A percentile compares a stretch with the other conserved stretches of the same genome.
These are phyloP conservation scores for Gavialis gangeticus DNA, from an alignment of 2,113 vertebrate genomes.

Conservation along the genomic window DNA sequence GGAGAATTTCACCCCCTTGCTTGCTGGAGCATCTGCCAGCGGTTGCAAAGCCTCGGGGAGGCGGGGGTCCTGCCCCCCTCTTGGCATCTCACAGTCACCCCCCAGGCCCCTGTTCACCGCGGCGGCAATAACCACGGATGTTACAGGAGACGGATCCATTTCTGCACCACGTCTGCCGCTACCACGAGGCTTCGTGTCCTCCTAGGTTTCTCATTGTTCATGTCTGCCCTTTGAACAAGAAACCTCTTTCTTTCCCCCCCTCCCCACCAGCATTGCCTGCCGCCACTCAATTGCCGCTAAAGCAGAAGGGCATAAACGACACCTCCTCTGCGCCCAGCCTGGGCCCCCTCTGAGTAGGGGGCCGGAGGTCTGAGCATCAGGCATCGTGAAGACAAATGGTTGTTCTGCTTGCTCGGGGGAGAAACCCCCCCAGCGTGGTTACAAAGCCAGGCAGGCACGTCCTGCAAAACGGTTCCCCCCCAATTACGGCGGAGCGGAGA, in stretches of 20 bases:
- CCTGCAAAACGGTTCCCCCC: constrained; percentile 13
- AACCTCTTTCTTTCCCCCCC: neutral
- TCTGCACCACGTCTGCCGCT: fast-evolving
- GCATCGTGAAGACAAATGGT: constrained; percentile 46
- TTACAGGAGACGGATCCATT: neutral
- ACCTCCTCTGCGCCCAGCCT: constrained; percentile 19
- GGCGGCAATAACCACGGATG: neutral
- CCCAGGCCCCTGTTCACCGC: too few species aligned
- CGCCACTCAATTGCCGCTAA: constrained; percentile 28
- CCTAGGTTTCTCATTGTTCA: fast-evolving
- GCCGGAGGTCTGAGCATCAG: constrained; percentile 36
- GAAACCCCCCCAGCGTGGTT: neutral
- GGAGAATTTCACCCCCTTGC: too few species aligned
- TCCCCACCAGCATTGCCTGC: neutral
- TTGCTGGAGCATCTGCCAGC: too few species aligned
- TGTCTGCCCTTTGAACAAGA: constrained; percentile 9
- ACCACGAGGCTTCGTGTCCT: neutral
- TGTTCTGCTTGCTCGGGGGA: constrained; percentile 25
- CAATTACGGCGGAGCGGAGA: neutral
- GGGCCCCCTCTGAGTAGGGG: neutral
- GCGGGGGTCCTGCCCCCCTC: too few species aligned
- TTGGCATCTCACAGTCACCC: too few species aligned
- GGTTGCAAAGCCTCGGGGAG: too few species aligned
- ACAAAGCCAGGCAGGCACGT: neutral
- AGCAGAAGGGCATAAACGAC: constrained; percentile 26